Evolutionary conservation across 2,797 vertebrate species (phyloP).

Genomic region (Phyllotis vaccarum): DNA sequence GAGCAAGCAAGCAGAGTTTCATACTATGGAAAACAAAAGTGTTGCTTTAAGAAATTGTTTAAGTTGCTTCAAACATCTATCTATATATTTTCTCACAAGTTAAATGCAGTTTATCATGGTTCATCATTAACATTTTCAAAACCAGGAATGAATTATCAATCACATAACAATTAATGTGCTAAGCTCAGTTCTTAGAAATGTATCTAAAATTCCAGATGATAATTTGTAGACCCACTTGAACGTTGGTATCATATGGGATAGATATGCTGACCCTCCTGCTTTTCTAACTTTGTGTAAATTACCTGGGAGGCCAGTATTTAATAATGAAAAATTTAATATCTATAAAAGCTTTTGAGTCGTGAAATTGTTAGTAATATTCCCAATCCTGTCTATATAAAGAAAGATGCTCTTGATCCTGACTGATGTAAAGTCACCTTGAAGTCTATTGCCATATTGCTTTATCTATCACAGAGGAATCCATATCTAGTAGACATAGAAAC

Average conservation of each 20-base stretch:
- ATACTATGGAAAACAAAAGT: not conserved
- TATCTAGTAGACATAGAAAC: slow-evolving; percentile 16
- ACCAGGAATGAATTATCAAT: slow-evolving; percentile 34
- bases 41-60: slow-evolving; percentile 15
- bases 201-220: slow-evolving; percentile 36
- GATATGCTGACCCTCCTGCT: slow-evolving; percentile 7
- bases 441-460: not conserved
- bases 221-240: slow-evolving; percentile 54
- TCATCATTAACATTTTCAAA: slow-evolving; percentile 38
- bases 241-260: not conserved
- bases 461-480: not conserved
- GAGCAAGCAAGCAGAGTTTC: slow-evolving; percentile 51
- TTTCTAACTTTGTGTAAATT: slow-evolving; percentile 39
- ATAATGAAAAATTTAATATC: slow-evolving; percentile 24
- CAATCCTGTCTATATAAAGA: slow-evolving; percentile 13
- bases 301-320: slow-evolving; percentile 41
- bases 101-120: slow-evolving; percentile 28
- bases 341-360: slow-evolving; percentile 9
- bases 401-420: slow-evolving; percentile 1
- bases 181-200: slow-evolving; percentile 17
- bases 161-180: slow-evolving; percentile 20
- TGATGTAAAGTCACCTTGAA: slow-evolving; percentile 1
- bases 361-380: slow-evolving; percentile 28
- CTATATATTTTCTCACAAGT: not conserved
- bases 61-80: not conserved